Conservation (phyloP, 2,113 vertebrate genomes). For the Psephotus haematonotus region DNA sequence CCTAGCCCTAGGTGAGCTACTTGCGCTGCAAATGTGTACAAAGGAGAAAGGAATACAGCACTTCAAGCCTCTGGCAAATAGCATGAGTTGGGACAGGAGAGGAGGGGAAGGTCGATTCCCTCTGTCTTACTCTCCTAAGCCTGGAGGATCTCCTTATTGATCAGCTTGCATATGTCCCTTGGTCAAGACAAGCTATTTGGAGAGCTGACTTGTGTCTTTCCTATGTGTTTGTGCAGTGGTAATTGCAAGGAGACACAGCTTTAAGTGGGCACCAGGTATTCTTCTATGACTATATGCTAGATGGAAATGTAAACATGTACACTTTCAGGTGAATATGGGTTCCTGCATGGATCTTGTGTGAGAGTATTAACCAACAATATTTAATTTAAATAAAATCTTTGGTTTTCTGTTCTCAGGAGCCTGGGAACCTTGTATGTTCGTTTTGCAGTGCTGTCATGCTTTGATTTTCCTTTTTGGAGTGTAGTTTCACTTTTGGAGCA, state of each 20-base stretch:
- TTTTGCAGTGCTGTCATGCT: not conserved
- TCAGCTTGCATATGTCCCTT: not conserved
- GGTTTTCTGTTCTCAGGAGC: not conserved
- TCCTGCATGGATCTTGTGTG: not conserved
- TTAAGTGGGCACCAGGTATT: not conserved
- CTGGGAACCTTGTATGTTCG: not conserved
- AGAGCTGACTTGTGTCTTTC: not conserved
- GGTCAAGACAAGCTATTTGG: not conserved
- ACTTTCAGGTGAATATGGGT: not conserved
- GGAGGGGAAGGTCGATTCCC: not conserved
- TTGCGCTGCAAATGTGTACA: not conserved
- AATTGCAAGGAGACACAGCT: not conserved
- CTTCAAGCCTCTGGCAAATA: not conserved
- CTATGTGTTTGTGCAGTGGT: not conserved
- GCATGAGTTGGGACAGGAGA: not conserved
- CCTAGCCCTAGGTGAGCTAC: rapidly evolving
- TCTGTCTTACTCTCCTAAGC: not conserved
- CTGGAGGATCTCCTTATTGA: not conserved
- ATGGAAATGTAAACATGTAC: not conserved
- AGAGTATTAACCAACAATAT: not conserved
- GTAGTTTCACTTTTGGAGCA: not conserved
- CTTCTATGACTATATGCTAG: not conserved
- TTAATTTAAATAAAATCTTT: not conserved
- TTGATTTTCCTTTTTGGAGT: not conserved
- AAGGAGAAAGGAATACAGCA: not conserved